Conservation (phyloP, 2,888 invertebrate species). For the Hanleya hanleyi region DNA sequence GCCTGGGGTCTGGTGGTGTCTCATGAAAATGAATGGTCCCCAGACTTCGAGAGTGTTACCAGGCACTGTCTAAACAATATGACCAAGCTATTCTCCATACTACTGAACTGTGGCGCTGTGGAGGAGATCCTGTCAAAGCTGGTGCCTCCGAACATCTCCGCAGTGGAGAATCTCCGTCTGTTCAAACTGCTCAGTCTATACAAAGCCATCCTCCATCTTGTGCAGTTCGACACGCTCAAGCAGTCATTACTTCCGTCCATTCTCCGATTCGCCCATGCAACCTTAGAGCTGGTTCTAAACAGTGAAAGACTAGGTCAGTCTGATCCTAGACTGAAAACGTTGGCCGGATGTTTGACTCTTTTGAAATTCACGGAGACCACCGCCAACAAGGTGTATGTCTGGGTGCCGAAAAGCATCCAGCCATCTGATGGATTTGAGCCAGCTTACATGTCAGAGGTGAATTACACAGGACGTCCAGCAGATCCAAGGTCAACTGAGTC, state of each 20-base stretch:
- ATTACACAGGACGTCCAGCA: too few relatives aligned
- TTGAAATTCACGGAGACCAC: conserved; percentile 58
- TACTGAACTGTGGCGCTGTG: conserved; percentile 56
- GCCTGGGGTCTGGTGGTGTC: conserved; percentile 67
- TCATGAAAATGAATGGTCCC: conserved; percentile 61
- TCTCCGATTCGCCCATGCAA: conserved; percentile 60
- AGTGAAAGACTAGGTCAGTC: conserved; percentile 48
- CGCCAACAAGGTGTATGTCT: conserved; percentile 56
- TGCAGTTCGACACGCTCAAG: conserved; percentile 62
- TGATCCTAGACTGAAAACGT: conserved; percentile 60
- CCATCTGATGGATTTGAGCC: too few relatives aligned
- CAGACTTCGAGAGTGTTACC: conserved; percentile 57
- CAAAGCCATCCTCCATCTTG: conserved; percentile 53
- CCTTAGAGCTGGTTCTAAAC: conserved; percentile 55
- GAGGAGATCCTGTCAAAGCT: conserved; percentile 47
- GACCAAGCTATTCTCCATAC: conserved; percentile 57
- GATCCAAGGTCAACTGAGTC: too few relatives aligned
- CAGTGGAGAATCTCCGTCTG: conserved; percentile 53
- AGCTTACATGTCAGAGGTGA: too few relatives aligned
- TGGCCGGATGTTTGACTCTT: conserved; percentile 65
- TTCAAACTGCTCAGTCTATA: conserved; percentile 58
- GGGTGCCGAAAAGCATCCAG: conserved; percentile 37
- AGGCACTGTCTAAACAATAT: conserved; percentile 60
- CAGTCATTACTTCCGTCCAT: conserved; percentile 60
- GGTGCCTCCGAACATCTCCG: conserved; percentile 32